Evolutionary conservation across 2,888 invertebrate species (phyloP), one percentile per base, ranked within the genome.

Genomic region (Tigriopus californicus): DNA sequence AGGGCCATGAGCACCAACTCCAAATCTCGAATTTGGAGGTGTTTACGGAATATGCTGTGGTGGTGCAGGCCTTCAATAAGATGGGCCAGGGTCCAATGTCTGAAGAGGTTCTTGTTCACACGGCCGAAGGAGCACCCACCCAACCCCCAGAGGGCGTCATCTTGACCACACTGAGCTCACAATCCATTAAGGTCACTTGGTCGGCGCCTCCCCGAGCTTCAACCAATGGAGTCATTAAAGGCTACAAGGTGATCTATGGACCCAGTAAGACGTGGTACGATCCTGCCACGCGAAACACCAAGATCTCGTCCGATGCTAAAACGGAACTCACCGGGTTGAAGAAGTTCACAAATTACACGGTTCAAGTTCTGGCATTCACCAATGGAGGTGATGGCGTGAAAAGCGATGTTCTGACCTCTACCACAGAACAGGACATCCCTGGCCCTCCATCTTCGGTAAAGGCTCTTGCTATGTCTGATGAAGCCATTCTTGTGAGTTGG

Each of bases 331-430:
- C 89, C 69, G 89, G 89, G 58, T 77, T 95, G 58, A 86, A 88
- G 72, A 91, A 91, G 71, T 92, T 83, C 74, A 94, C 92, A 1
- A 94, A 95, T 74, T 95, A 94, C 73, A 92, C 90, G 61, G 88
- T 95, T 81, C 90, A 92, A 77, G 90, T 95, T 41, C 74, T 92
- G 66, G 91, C 94, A 22, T 92, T 84, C 67, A 94, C 94, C 8
- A 84, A 90, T 60, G 92, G 90, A 64, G 95, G 95, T 12, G 92
- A 94, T 71, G 92, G 94, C 62, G 90, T 90, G 51, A 80, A 88
- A 65, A 83, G 85, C 65, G 22, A 18, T 8, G 57, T 46, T 15
- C 20, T 40, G 15, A 25, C 54, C 25, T 42, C 25, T 12, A 55
- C 41, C 13, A 46, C 60, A 25, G 55, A 46, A 53, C 41, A 24